Evolutionary conservation across 2,797 vertebrate genomes (phyloP).

Genomic region (Lacerta bilineata): DNA sequence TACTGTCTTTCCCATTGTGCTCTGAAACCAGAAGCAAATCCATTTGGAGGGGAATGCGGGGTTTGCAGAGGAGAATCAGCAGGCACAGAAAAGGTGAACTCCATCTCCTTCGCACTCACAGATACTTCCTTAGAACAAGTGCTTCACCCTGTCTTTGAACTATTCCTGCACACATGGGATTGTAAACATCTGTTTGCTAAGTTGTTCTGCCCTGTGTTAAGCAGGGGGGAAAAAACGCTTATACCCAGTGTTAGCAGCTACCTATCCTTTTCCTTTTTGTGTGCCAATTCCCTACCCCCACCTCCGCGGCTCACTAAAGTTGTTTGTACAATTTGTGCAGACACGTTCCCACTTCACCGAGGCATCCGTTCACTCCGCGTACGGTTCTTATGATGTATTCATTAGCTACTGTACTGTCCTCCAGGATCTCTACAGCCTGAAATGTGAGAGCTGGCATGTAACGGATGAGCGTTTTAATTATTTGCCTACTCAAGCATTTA

Average conservation of each 20-base stretch:
- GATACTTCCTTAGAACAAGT: not conserved
- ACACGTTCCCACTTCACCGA: accelerated
- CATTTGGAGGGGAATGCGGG: not conserved
- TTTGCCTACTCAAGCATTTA: slow-evolving; percentile 22
- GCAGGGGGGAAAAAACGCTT: not conserved
- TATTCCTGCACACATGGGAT: not conserved
- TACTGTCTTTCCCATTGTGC: too few species aligned
- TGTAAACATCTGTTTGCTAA: not conserved
- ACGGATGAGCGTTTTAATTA: not conserved
- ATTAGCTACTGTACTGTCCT: slow-evolving; percentile 11
- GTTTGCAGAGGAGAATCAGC: not conserved
- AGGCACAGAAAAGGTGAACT: not conserved
- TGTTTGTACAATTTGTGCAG: slow-evolving; percentile 12
- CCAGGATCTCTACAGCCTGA: not conserved
- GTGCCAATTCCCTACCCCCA: not conserved
- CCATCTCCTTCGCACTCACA: not conserved
- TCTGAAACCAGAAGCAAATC: not conserved
- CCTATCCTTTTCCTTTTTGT: not conserved
- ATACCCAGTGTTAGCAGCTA: not conserved
- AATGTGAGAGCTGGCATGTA: slow-evolving; percentile 31
- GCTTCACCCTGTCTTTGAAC: not conserved
- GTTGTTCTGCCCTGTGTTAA: not conserved
- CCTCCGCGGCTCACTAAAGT: not conserved
- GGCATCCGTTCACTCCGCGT: not conserved
- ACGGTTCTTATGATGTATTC: slow-evolving; percentile 29